Evolutionary conservation across 2,888 invertebrate species (phyloP), one percentile per base, ranked within the genome.

Genomic region (Melikaiella ostensackeni): DNA sequence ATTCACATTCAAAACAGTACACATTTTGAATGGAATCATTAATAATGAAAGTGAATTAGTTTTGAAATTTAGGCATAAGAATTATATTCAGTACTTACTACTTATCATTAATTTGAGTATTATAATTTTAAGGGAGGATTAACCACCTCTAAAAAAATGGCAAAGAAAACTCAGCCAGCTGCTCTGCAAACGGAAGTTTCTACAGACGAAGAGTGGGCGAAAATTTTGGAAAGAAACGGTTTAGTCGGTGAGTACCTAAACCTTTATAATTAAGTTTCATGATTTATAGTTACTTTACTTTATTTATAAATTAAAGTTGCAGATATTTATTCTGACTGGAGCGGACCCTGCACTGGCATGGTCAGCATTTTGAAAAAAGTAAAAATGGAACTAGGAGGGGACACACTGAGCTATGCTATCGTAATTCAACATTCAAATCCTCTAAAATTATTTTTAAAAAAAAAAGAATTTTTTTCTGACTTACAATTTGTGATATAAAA

Each of bases 261-360:
- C 4, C 11, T 27, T 75, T 35, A 16, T 78, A 21, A 35, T 27
- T 77, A 21, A 55, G 59, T 57, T 75, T 38, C 21, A 8, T 55
- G 9, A 50, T 27, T 80, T 24, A 27, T 66, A 8, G 19, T 38
- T 62, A 42, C 42, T 42, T 16, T 42, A 38, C 73, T 61, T 66
- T 70, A 3, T 3, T 62, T 30, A 61, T 63, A 50, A 64, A 76
- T 76, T 42, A 50, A 70, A 97, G 98, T 98, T 81, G 93, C 97
- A 80, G 98, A 98, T 90, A 94, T 98, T 30, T 98, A 97, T 91
- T 96, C 98, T n/a, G 97, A 97, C 81, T 98, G 98, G 98, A 97
- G 97, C 88, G 98, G 98, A 0, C 98, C 98, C 0, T 98, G 98
- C 89, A 92, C 95, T 81, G 97, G 97, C 57, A 97, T 98, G 96